Evolutionary conservation across 2,113 vertebrate species (phyloP), one percentile per base, ranked within the genome.

Genomic region (Lamprologus speciosus): DNA sequence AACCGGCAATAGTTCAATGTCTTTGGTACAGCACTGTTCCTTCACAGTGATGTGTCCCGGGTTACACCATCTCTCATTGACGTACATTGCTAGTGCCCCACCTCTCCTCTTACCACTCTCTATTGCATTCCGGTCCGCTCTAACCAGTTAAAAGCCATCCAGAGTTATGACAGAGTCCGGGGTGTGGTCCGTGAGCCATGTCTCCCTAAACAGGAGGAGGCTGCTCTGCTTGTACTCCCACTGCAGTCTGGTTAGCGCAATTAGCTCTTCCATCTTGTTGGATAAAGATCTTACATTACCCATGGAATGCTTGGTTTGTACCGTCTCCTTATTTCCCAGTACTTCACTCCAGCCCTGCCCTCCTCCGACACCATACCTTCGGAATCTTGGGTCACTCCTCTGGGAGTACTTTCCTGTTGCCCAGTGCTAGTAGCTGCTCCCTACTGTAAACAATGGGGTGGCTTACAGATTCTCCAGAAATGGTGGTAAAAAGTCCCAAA

Each of bases 61-160:
- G 23, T 57, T 14, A 57, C 3, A 26, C 21, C 54, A 57, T 14
- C 54, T 14, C 23, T 57, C 12, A 0, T 5, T 26, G 54, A 57
- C 1, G 0, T 57, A 57, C 3, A 57, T 57, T 26, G 54, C 7
- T 8, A 26, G 2, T 26, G 0, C 23, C 23, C 54, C 12, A 57
- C 54, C 23, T 57, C 54, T 57, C 54, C 54, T 57, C 54, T 57
- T 57, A 26, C 12, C 23, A 26, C 54, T 26, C 23, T 14, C 54
- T 4, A 57, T 57, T 57, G 23, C 23, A 57, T 8, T 57, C 23
- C 0, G 3, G 23, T 28, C 23, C 1, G 1, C 54, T 57, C 13
- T 8, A 57, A 57, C 55, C 55, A 57, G 54, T 28, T 57, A 1
- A 1, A 57, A 28, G 55, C 55, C 12, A 57, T 57, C 55, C 13